Conservation (phyloP, 2,113 vertebrate species). For the Cavia aperea region DNA sequence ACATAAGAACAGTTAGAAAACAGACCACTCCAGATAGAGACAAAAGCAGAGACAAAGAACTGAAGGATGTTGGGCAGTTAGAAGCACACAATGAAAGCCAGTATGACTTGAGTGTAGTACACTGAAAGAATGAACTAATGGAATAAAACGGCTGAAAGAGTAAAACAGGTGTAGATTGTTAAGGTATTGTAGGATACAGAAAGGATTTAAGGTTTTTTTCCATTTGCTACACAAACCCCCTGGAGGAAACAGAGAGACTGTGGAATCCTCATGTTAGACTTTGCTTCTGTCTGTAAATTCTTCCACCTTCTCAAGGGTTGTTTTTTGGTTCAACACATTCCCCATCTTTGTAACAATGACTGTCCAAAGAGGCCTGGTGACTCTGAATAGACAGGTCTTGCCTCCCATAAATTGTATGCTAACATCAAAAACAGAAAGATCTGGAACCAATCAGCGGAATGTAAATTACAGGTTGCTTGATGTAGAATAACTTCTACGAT, state of each 20-base stretch:
- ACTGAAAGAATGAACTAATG: neutral
- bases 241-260: neutral
- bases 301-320: constrained; percentile 50
- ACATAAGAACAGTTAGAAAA: neutral
- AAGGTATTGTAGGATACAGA: neutral
- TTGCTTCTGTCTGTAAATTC: constrained; percentile 27
- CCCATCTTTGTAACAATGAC: neutral
- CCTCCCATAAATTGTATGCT: constrained; percentile 62
- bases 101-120: neutral
- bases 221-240: neutral
- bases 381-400: constrained; percentile 55
- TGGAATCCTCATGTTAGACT: neutral
- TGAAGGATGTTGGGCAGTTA: neutral
- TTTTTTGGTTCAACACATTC: constrained; percentile 36
- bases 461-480: constrained; percentile 68
- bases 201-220: constrained; percentile 33
- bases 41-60: neutral
- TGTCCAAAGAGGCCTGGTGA: constrained; percentile 4
- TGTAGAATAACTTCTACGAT: constrained; percentile 68
- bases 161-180: neutral
- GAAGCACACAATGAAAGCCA: neutral
- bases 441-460: constrained; percentile 60
- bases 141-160: neutral
- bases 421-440: constrained; percentile 69
- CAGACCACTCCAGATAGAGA: neutral